These are phyloP conservation scores for Tethya wilhelma DNA, from an alignment of 37 sponge, comb jelly and placozoan species.

Conservation along the genomic window DNA sequence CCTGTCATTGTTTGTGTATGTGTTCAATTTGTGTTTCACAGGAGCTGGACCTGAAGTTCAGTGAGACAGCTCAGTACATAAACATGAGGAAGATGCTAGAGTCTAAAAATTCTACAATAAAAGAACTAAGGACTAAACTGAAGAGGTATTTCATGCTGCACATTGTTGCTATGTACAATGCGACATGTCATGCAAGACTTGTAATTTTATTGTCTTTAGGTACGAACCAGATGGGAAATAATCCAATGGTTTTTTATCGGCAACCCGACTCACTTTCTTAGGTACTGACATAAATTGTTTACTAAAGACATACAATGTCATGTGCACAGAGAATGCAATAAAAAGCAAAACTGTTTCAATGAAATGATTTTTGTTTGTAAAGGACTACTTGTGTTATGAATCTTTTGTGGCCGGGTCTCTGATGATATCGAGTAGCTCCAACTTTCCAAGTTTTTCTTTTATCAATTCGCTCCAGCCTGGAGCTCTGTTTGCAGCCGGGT, in stretches of 20 bases:
- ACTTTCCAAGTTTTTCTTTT: slow-evolving; percentile 23
- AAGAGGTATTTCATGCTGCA: neutral
- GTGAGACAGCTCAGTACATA: slow-evolving; percentile 83
- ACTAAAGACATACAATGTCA: too few relatives aligned
- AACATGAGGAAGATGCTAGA: slow-evolving; percentile 90
- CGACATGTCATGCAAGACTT: too few relatives aligned
- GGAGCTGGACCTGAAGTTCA: slow-evolving; percentile 91
- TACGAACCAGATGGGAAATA: too few relatives aligned
- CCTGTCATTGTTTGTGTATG: neutral
- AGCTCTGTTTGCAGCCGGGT: slow-evolving; percentile 72
- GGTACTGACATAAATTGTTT: too few relatives aligned
- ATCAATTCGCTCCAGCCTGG: slow-evolving; percentile 51
- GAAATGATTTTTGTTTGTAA: too few relatives aligned
- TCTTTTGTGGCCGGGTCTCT: too few relatives aligned
- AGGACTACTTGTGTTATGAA: too few relatives aligned
- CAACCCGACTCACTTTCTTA: too few relatives aligned
- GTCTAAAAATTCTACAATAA: slow-evolving; percentile 86
- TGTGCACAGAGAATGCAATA: too few relatives aligned
- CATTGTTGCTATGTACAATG: neutral
- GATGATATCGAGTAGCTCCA: slow-evolving; percentile 32
- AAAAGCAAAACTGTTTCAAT: too few relatives aligned
- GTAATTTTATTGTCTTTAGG: too few relatives aligned
- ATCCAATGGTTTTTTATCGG: too few relatives aligned
- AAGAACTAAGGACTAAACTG: slow-evolving; percentile 79
- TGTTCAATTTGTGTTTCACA: neutral